phyloP scores from a whole-genome alignment of 1,140 invertebrate species.

The Dinoponera quadriceps region DNA sequence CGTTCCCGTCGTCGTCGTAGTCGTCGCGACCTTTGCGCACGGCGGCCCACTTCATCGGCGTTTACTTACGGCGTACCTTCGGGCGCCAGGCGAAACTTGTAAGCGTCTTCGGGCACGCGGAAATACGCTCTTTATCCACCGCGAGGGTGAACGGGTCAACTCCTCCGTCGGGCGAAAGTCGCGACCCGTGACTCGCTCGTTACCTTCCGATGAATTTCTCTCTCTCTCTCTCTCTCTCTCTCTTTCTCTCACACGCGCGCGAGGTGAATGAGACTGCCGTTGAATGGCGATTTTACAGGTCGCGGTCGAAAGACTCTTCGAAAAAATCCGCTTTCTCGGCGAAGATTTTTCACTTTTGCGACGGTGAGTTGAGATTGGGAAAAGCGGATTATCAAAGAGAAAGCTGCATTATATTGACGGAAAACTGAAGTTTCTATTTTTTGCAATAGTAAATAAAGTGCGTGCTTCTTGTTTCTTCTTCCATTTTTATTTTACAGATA shows the following conservation, averaged over 20 bases:
- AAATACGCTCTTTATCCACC: neutral
- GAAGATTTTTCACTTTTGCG: constrained; percentile 37
- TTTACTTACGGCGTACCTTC: constrained; percentile 53
- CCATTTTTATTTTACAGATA: too few species aligned
- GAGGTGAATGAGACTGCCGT: neutral
- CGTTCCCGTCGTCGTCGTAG: neutral
- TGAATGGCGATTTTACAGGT: constrained; percentile 58
- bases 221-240: too few species aligned
- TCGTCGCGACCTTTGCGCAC: constrained; percentile 34
- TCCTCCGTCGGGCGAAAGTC: neutral
- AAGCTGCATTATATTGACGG: neutral
- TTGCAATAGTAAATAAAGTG: neutral
- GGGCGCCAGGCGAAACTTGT: constrained; percentile 45
- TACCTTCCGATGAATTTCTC: constrained; percentile 24
- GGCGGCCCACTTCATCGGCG: constrained; percentile 26
- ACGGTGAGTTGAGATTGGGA: constrained; percentile 26
- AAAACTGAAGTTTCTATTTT: constrained; percentile 1
- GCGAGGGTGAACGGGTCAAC: neutral
- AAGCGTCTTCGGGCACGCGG: constrained; percentile 37
- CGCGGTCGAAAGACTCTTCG: constrained; percentile 35
- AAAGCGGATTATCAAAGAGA: constrained; percentile 18
- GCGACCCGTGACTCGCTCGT: constrained; percentile 9
- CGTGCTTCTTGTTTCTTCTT: neutral
- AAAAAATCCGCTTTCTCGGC: constrained; percentile 25
- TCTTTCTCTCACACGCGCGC: too few species aligned